Percentiles rank a stretch among this genome's conserved stretches.
phyloP scores from a whole-genome alignment of 1,140 invertebrate genomes.

The Achatina immaculata region DNA sequence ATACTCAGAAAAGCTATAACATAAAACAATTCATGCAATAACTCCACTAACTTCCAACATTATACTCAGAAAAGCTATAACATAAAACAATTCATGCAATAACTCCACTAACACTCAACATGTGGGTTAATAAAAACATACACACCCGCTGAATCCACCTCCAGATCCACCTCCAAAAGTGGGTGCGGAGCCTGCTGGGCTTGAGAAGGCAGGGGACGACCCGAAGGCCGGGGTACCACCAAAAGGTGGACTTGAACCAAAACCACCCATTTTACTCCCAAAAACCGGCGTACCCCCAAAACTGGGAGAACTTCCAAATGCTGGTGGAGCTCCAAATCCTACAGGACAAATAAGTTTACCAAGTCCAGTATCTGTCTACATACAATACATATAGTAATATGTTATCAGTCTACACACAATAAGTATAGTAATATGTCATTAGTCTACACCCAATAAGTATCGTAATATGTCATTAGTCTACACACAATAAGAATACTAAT shows the following conservation, averaged over 20 bases:
- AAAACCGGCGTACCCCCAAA: slow-evolving; percentile 20
- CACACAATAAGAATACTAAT: neutral
- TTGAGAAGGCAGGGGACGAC: slow-evolving; percentile 42
- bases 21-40: too few species aligned
- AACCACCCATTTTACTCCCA: slow-evolving; percentile 39
- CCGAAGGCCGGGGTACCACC: slow-evolving; percentile 49
- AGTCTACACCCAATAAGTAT: neutral
- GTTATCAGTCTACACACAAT: neutral
- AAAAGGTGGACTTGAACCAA: slow-evolving; percentile 51
- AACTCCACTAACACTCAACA: too few species aligned
- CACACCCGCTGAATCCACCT: slow-evolving; percentile 18
- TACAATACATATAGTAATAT: neutral
- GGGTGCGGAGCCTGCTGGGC: neutral
- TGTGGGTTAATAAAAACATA: neutral
- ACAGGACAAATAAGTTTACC: neutral
- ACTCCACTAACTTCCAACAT: too few species aligned
- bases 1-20: too few species aligned
- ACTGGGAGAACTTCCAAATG: slow-evolving; percentile 28
- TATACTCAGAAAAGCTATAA: too few species aligned
- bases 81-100: too few species aligned
- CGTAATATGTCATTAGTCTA: neutral
- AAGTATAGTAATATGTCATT: neutral
- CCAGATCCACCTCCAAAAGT: neutral
- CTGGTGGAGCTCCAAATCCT: slow-evolving; percentile 10
- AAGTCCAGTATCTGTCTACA: neutral